Base-by-base conservation (phyloP, 2,888 invertebrate genomes). In the Helobdella robusta region DNA sequence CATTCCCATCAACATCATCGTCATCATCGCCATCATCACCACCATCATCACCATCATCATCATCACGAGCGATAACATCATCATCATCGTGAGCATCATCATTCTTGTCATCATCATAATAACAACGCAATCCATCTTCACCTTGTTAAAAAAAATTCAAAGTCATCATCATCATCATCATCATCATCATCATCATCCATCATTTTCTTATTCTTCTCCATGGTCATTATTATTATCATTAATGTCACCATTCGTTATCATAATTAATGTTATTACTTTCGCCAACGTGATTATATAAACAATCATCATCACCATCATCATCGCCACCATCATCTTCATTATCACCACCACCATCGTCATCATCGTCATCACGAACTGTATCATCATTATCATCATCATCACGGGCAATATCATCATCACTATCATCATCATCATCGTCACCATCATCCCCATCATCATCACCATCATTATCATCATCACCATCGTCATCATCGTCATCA, bases 351-450 rank as follows among this genome's bases (percentile, higher is more conserved):
- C 36, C 59, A 35, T 59, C 59, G 36, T 59, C 59, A 59, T 59
- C 59, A 25, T 59, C 59, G 28, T 59, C 36, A 46, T 62, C 62
- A 62, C 50, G 48, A 23, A 48, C 62, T 48, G n/a, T 30, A 62
- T 62, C 62, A 46, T 62, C 62, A 62, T 62, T 50, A 48, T 62
- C 62, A 62, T 62, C 62, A 30, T 62, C 62, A 48, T 62, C 62
- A 62, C 48, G 48, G 48, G 46, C 62, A 62, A 48, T 50, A 62
- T 62, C 62, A 48, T 62, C 62, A 36, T 62, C 46, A 28, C 48
- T 50, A 28, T 62, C 62, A 36, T 62, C 62, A 36, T 62, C 62
- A 20, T 36, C 60, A 35, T 60, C 40, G 30, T 40, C 15, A 60
- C 40, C 36, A 60, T 35, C 40, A 40, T 60, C 59, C n/a, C 20